Base-by-base conservation (phyloP, 1,140 invertebrate genomes). In the Diploscapter pachys region DNA sequence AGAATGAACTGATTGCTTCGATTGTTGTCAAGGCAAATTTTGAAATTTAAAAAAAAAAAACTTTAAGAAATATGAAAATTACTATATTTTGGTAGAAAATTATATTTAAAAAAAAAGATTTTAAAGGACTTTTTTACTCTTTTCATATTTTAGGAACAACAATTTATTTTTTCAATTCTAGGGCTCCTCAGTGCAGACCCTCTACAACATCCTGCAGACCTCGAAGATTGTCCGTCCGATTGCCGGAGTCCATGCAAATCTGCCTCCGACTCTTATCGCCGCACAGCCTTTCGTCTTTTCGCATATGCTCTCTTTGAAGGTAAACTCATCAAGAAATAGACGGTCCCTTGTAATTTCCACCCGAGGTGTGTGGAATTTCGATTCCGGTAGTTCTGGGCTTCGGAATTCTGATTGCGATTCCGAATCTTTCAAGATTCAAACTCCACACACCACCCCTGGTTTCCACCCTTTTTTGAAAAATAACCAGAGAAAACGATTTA, bases 241-340 rank as follows among this genome's bases (percentile, higher is more conserved):
- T 6, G 70, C 75, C 5, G 75, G 75, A 13, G 63, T 56, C 4
- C 70, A 72, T 51, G 70, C 75, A 4, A 71, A 71, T 55, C 53
- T 76, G 48, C 75, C 75, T 31, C 75, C 75, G 1, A 76, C 75
- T 11, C 61, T 76, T 4, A 64, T 76, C 31, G 75, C 75, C n/a
- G 56, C 31, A n/a, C 54, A 76, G 63, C 75, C 75, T 8, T 76
- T 76, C 62, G 52, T 72, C 8, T 67, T 62, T 50, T 62, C 62
- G 48, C 75, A 76, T 50, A 8, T 72, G 55, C 63, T 65, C 3
- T 51, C 72, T 52, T 53, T 76, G 6, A 76, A 72, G 52, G 75
- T 76, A 64, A 51, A 31, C 31, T 31, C 31, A 59, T 59, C 2
- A 31, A 59, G 57, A 31, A 59, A 11, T 31, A 11, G 9, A 59